phyloP scores from a whole-genome alignment of 2,888 invertebrate genomes.

The Ennomos quercinarius region DNA sequence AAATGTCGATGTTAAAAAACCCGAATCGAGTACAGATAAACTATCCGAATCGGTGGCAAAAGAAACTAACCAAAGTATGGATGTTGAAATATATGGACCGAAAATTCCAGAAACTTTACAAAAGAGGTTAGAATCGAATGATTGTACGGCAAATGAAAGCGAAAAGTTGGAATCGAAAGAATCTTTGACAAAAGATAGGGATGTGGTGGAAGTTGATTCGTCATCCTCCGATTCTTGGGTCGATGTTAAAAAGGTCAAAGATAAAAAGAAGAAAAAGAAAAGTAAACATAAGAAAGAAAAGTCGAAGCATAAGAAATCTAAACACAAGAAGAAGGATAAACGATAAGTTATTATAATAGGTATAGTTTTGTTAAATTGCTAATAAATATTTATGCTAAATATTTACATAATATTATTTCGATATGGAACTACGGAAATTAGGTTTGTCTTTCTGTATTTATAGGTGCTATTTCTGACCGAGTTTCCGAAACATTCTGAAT shows the following conservation, averaged over 20 bases:
- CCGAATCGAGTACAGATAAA: slow-evolving; percentile 26
- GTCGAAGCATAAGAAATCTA: slow-evolving; percentile 72
- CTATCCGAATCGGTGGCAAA: slow-evolving; percentile 3
- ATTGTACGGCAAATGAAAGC: slow-evolving; percentile 46
- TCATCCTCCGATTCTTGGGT: slow-evolving; percentile 82
- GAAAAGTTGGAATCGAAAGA: slow-evolving; percentile 29
- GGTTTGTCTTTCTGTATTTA: too few relatives aligned
- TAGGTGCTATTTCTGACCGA: too few relatives aligned
- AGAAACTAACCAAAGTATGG: slow-evolving; percentile 23
- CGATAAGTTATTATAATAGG: slow-evolving; percentile 32
- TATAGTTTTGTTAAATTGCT: not conserved
- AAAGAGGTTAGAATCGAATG: slow-evolving; percentile 53
- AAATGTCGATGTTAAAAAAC: slow-evolving; percentile 47
- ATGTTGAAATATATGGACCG: slow-evolving; percentile 82
- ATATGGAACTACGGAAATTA: too few relatives aligned
- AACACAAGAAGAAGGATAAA: slow-evolving; percentile 74
- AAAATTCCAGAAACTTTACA: slow-evolving; percentile 82
- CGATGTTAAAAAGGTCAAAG: slow-evolving; percentile 72
- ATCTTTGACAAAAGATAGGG: slow-evolving; percentile 20
- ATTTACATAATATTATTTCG: too few relatives aligned
- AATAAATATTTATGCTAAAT: not conserved
- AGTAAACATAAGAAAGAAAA: slow-evolving; percentile 70
- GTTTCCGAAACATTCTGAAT: too few relatives aligned
- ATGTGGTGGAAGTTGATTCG: slow-evolving; percentile 51
- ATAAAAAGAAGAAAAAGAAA: slow-evolving; percentile 75